Conservation (phyloP, 2,888 invertebrate genomes). For the Trichogramma dendrolimi region DNA sequence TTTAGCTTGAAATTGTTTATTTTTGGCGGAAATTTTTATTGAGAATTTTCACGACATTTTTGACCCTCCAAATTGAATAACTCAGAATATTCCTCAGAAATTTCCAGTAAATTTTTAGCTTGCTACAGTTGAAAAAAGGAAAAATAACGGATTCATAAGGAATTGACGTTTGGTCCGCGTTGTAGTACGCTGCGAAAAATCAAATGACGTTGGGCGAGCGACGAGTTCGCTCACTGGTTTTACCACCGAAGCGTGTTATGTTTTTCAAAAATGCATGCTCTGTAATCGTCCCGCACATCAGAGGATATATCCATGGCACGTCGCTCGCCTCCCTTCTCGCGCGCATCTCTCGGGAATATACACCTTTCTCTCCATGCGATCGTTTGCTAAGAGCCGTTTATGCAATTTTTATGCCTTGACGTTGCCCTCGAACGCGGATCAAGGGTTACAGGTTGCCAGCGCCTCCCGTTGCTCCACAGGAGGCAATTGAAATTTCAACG, state of each 20-base stretch:
- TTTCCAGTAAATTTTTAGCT: too few species aligned
- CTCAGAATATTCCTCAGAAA: too few species aligned
- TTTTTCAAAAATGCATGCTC: slow-evolving; percentile 42
- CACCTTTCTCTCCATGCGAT: slow-evolving; percentile 37
- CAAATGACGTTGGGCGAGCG: background rate
- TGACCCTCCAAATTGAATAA: too few species aligned
- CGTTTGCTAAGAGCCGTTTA: slow-evolving; percentile 51
- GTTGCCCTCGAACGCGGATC: background rate
- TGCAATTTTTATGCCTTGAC: slow-evolving; percentile 49
- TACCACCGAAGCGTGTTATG: slow-evolving; percentile 12
- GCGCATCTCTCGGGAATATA: slow-evolving; percentile 41
- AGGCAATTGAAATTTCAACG: too few species aligned
- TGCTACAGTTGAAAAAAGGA: too few species aligned
- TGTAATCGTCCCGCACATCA: slow-evolving; percentile 41
- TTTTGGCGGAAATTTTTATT: too few species aligned
- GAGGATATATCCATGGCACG: slow-evolving; percentile 41
- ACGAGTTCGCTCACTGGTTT: slow-evolving; percentile 4
- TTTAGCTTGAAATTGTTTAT: too few species aligned
- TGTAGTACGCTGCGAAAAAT: background rate
- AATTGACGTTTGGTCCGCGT: too few species aligned
- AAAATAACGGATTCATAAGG: too few species aligned
- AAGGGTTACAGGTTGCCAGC: background rate
- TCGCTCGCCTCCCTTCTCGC: slow-evolving; percentile 26
- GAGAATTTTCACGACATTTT: too few species aligned
- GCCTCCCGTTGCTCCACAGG: background rate